phyloP scores from a whole-genome alignment of 1,140 invertebrate genomes.

The Anadara kagoshimensis region DNA sequence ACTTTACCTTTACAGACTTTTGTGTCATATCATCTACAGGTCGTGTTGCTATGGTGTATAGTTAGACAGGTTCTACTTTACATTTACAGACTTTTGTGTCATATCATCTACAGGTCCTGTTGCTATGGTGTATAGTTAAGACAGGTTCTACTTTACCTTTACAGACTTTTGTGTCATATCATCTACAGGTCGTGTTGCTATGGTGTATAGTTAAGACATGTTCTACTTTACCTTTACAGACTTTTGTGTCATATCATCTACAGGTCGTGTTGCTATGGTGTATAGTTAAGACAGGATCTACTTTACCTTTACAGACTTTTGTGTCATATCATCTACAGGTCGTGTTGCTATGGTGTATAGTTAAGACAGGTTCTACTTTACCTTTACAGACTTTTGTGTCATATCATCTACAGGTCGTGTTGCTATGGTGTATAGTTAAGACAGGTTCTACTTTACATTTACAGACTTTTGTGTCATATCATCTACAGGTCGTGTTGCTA shows the following conservation, averaged over 20 bases:
- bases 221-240: constrained; percentile 1
- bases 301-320: constrained; percentile 10
- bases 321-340: constrained; percentile 36
- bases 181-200: constrained; percentile 32
- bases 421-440: constrained; percentile 5
- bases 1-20: constrained; percentile 8
- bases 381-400: constrained; percentile 21
- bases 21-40: constrained; percentile 36
- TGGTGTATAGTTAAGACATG: neutral
- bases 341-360: constrained; percentile 17
- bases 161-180: constrained; percentile 27
- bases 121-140: constrained; percentile 5
- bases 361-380: neutral
- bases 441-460: neutral
- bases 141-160: neutral
- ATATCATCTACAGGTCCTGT: constrained; percentile 34
- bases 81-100: constrained; percentile 21
- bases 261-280: constrained; percentile 30
- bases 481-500: constrained; percentile 31
- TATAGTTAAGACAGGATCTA: too few species aligned
- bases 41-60: constrained; percentile 19
- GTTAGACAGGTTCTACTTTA: neutral
- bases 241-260: constrained; percentile 31
- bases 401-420: constrained; percentile 32
- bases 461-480: constrained; percentile 27